Percentiles rank a stretch among this genome's conserved stretches.
Conservation (phyloP, 2,797 vertebrate species). For the Oreortyx pictus region DNA sequence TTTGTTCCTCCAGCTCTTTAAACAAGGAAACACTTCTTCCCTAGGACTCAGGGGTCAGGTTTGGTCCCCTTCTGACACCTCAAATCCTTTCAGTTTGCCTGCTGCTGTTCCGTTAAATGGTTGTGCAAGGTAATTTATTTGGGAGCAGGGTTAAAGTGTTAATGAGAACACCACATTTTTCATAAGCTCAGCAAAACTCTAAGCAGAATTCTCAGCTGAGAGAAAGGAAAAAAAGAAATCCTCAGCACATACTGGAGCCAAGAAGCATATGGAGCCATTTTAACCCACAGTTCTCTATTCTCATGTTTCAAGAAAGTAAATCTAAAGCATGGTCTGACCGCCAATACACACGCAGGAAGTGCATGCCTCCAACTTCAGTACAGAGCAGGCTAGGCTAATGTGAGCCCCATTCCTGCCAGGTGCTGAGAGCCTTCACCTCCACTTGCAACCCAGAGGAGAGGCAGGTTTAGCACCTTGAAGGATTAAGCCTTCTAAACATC, state of each 20-base stretch:
- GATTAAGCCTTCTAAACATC: slow-evolving; percentile 53
- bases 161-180: slow-evolving; percentile 60
- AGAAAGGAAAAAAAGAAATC: slow-evolving; percentile 29
- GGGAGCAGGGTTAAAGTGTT: slow-evolving; percentile 45
- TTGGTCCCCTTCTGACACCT: slow-evolving; percentile 22
- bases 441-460: neutral
- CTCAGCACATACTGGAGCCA: slow-evolving; percentile 25
- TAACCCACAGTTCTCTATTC: neutral
- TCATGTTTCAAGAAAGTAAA: slow-evolving; percentile 57
- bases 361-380: neutral
- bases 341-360: slow-evolving; percentile 1
- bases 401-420: slow-evolving; percentile 27
- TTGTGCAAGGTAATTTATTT: slow-evolving; percentile 50
- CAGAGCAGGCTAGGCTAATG: slow-evolving; percentile 20
- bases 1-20: neutral
- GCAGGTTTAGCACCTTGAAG: slow-evolving; percentile 54
- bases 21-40: slow-evolving; percentile 16
- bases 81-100: slow-evolving; percentile 48
- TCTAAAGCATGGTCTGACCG: slow-evolving; percentile 23
- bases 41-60: neutral
- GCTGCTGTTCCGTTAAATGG: slow-evolving; percentile 39
- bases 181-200: slow-evolving; percentile 31
- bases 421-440: slow-evolving; percentile 57
- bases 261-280: slow-evolving; percentile 48
- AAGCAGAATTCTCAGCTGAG: slow-evolving; percentile 50